These are phyloP conservation scores for Enchytraeus crypticus DNA, from an alignment of 2,888 invertebrate species.

Conservation along the genomic window DNA sequence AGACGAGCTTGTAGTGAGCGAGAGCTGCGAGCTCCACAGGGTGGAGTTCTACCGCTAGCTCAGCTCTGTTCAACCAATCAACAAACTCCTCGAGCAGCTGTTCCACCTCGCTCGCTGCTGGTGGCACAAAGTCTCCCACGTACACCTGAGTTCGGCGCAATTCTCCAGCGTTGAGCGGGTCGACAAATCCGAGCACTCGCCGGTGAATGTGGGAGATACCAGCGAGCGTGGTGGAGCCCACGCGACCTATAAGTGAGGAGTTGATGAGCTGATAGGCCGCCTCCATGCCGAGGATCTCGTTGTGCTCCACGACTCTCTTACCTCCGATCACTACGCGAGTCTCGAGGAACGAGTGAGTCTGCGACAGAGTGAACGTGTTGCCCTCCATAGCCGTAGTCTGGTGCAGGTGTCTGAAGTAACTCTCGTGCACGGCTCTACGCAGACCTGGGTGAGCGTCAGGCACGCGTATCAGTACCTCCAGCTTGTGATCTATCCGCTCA, in stretches of 20 bases:
- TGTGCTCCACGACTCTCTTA: constrained; percentile 90
- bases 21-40: constrained; percentile 88
- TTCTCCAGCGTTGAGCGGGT: constrained; percentile 80
- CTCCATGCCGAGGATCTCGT: constrained; percentile 83
- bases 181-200: constrained; percentile 85
- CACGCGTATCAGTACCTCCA: constrained; percentile 70
- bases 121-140: constrained; percentile 89
- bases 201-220: constrained; percentile 87
- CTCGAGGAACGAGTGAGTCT: constrained; percentile 83
- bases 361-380: constrained; percentile 86
- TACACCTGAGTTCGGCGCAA: constrained; percentile 67
- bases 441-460: constrained; percentile 72
- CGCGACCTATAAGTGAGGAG: constrained; percentile 57
- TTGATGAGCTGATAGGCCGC: constrained; percentile 85
- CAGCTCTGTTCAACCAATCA: constrained; percentile 80
- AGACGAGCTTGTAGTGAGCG: constrained; percentile 91
- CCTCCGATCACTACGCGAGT: constrained; percentile 70
- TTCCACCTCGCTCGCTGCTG: constrained; percentile 71
- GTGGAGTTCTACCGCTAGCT: constrained; percentile 68
- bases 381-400: constrained; percentile 96
- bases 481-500: constrained; percentile 69
- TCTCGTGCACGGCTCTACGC: constrained; percentile 80
- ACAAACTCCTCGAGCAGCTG: constrained; percentile 76
- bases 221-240: constrained; percentile 68
- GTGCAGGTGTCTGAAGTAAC: constrained; percentile 86